Percentiles rank a stretch among this genome's conserved stretches.
phyloP scores from a whole-genome alignment of 2,797 vertebrate species.

The Spinibarbus caldwelli region DNA sequence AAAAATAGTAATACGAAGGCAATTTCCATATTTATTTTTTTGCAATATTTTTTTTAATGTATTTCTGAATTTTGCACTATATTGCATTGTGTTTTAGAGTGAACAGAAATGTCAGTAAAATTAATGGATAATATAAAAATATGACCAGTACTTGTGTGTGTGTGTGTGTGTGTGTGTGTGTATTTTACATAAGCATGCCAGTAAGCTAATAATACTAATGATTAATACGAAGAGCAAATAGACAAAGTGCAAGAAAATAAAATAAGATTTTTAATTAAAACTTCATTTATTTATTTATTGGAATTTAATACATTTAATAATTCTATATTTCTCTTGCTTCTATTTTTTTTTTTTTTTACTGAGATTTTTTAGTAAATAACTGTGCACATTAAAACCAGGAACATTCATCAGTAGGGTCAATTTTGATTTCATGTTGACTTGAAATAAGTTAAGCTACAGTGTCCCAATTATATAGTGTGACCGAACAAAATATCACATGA shows the following conservation, averaged over 20 bases:
- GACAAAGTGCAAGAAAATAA: not conserved
- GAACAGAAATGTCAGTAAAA: not conserved
- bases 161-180: no score
- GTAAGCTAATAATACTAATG: not conserved
- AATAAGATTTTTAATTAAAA: not conserved
- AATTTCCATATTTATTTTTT: not conserved
- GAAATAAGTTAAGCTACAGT: not conserved
- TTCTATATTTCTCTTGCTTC: not conserved
- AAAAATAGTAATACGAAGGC: not conserved
- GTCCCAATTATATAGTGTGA: not conserved
- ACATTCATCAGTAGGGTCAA: not conserved
- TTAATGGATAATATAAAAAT: no score
- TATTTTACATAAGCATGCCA: not conserved
- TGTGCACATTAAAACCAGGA: not conserved
- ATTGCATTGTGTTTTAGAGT: no score
- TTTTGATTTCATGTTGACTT: not conserved
- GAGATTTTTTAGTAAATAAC: not conserved
- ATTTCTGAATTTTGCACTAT: not conserved
- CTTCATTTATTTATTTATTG: not conserved
- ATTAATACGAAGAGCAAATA: not conserved
- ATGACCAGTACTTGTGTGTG: no score
- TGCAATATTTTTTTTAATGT: not conserved
- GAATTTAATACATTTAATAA: not conserved
- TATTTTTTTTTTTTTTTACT: no score
- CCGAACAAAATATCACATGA: not conserved